Conservation (phyloP, 2,888 invertebrate genomes). For the Philopedon plagiatum region DNA sequence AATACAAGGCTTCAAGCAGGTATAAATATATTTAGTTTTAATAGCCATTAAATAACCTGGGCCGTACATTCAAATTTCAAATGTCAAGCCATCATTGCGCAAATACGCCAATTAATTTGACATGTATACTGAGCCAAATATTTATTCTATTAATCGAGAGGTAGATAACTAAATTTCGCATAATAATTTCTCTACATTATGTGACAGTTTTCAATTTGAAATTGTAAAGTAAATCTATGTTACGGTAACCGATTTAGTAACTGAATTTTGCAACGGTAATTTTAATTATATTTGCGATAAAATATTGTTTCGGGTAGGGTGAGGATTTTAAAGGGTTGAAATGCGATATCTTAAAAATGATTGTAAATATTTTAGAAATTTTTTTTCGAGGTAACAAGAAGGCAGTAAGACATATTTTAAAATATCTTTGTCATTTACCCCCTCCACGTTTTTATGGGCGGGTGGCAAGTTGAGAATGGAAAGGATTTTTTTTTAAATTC, state of each 20-base stretch:
- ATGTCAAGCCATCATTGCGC: background rate
- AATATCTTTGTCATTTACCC: too few relatives aligned
- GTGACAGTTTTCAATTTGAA: constrained; percentile 11
- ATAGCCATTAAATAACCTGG: background rate
- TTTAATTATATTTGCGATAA: too few relatives aligned
- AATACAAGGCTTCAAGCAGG: background rate
- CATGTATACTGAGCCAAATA: background rate
- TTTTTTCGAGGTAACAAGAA: too few relatives aligned
- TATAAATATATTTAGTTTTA: background rate
- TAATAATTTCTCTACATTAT: background rate
- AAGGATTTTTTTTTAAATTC: too few relatives aligned
- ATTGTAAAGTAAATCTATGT: background rate
- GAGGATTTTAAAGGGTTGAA: too few relatives aligned
- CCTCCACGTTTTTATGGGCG: too few relatives aligned
- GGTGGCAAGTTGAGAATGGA: too few relatives aligned
- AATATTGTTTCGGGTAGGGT: too few relatives aligned
- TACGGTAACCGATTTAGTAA: background rate
- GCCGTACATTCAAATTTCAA: background rate
- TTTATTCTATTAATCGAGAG: constrained; percentile 14
- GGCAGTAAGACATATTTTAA: too few relatives aligned
- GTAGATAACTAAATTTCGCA: constrained; percentile 13
- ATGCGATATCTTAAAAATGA: too few relatives aligned
- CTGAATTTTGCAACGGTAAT: too few relatives aligned
- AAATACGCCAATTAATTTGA: constrained; percentile 23
- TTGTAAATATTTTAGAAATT: too few relatives aligned